Evolutionary conservation across 2,888 invertebrate species (phyloP), one percentile per base, ranked within the genome.

Genomic region (Hoplodrina blanda): DNA sequence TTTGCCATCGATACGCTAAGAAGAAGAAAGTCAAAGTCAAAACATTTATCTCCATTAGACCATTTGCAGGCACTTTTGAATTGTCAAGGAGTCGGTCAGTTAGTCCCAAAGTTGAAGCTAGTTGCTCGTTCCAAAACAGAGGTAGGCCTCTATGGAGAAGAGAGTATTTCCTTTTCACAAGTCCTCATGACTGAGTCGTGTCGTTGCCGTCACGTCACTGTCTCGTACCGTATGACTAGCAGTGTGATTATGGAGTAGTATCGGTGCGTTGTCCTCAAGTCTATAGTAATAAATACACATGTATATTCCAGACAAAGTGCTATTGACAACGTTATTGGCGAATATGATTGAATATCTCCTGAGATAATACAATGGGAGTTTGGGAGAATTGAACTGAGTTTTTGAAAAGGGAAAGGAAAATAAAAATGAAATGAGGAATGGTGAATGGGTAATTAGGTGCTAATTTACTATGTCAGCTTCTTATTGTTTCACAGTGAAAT

Each of bases 231-330:
- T 74, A n/a, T 74, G 60, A 80, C 56, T 37, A 33, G 1, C 17
- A 19, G 5, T 11, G 11, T 37, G 25, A 49, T 56, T 68, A 62
- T 56, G 49, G 66, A 11, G 53, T 53, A 20, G 20, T 46, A 54
- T 54, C 13, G 52, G 41, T 41, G 49, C 20, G 69, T 60, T 69
- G 69, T 76, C 53, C 75, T 33, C 49, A 63, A 79, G 50, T 60
- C 60, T 60, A 63, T 53, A 54, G 68, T n/a, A 67, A 63, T 73
- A 78, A 79, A 62, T 60, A 44, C 52, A 33, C 49, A 4, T 19
- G 52, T 59, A 13, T 52, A 37, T 74, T 67, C 54, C 62, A 62
- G 59, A 37, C 30, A 15, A 55, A 77, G 57, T 55, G 56, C 37
- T 55, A 55, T 52, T 49, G 59, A 19, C 44, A 55, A 41, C 13